Evolutionary conservation across 2,888 invertebrate genomes (phyloP).

Genomic region (Agapostemon virescens): DNA sequence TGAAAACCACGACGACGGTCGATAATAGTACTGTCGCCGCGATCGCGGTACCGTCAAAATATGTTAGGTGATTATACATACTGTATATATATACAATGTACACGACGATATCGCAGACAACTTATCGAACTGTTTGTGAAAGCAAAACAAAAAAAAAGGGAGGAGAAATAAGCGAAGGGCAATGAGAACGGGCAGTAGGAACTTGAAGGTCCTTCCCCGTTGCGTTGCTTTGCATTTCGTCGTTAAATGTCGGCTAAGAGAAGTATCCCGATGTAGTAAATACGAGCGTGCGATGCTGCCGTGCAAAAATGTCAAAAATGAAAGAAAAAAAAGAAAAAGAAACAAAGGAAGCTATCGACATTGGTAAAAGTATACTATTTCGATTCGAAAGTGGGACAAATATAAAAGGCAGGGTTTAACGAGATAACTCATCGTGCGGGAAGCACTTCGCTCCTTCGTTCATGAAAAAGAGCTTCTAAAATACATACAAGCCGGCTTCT

Average conservation of each 20-base stretch:
- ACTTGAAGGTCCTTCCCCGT: conserved; percentile 56
- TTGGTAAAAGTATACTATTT: conserved; percentile 28
- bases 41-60: conserved; percentile 55
- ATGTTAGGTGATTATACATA: conserved; percentile 58
- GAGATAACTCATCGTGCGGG: neutral
- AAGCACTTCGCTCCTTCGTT: conserved; percentile 28
- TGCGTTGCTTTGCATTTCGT: conserved; percentile 55
- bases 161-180: conserved; percentile 26
- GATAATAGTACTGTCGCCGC: conserved; percentile 56
- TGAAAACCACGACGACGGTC: conserved; percentile 44
- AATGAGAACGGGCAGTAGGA: conserved; percentile 53
- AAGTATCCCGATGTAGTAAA: conserved; percentile 11
- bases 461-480: neutral
- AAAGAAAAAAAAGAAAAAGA: neutral
- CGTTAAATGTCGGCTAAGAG: conserved; percentile 28
- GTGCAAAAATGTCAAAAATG: neutral
- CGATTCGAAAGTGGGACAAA: conserved; percentile 14
- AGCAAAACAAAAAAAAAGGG: conserved; percentile 33
- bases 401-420: conserved; percentile 20
- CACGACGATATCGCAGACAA: conserved; percentile 46
- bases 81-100: conserved; percentile 48
- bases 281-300: conserved; percentile 9
- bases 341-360: neutral
- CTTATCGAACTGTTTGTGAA: conserved; percentile 51
- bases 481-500: conserved; percentile 20